Evolutionary conservation across 2,113 vertebrate species (phyloP), one percentile per base, ranked within the genome.

Genomic region (Eulemur rufifrons): DNA sequence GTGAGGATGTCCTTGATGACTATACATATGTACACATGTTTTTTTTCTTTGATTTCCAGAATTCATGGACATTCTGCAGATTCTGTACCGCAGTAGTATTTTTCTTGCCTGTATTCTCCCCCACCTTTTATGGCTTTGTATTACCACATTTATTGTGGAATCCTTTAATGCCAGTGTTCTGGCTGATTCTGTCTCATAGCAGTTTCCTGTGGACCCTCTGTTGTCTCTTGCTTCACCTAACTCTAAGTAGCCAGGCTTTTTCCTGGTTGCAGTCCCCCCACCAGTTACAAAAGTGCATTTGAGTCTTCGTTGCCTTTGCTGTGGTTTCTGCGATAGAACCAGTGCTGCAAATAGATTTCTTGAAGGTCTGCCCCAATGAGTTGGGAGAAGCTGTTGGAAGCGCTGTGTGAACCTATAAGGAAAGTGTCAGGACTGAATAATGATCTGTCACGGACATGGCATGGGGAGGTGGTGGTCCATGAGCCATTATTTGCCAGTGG

Each of bases 391-490:
- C 32, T 50, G 4, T 66, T 3, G 32, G 54, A 56, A 64, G 32
- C 50, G 50, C 15, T 6, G 4, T 71, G 23, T 64, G 68, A 78
- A 47, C 45, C 73, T 66, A 15, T 39, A 80, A 59, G 73, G 87
- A 8, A 86, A 76, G 32, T 32, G 20, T 47, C 5, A 8, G 34
- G 37, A 54, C 37, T 63, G 63, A 42, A 3, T 34, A 8, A 12
- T 4, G 27, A 29, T n/a, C 54, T 64, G 25, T 59, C n/a, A 3
- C 0, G 2, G 39, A 42, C 20, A 1, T 0, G 11, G n/a, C 83
- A 3, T 4, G 1, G 42, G 37, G n/a, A 59, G 39, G 82, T 18
- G 45, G 1, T 2, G 8, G 42, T 34, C 12, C 9, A 13, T 0
- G 2, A 63, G 39, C 59, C 11, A 0, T 73, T 45, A 4, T 78